Conservation (phyloP, 2,888 invertebrate genomes). For the Brachyopa scutellaris region DNA sequence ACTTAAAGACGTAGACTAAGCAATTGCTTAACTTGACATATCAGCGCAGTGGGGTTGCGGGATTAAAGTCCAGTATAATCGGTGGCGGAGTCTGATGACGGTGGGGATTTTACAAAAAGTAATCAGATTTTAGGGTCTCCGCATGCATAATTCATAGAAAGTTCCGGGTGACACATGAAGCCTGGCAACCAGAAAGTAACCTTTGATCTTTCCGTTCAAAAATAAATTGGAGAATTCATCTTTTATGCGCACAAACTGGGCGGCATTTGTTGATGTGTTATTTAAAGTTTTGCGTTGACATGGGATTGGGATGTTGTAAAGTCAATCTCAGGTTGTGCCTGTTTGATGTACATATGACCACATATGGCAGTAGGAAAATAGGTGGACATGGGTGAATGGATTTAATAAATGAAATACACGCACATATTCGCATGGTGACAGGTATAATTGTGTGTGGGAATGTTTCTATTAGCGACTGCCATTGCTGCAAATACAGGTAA, state of each 20-base stretch:
- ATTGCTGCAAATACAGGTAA: neutral
- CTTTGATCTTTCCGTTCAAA: constrained; percentile 31
- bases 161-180: constrained; percentile 25
- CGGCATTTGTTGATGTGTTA: constrained; percentile 5
- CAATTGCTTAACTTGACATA: neutral
- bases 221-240: constrained; percentile 3
- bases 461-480: neutral
- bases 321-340: constrained; percentile 14
- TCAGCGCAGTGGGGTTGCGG: neutral
- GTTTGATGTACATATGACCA: neutral
- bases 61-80: constrained; percentile 44
- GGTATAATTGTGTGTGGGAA: neutral
- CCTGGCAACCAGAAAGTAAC: constrained; percentile 29
- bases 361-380: neutral
- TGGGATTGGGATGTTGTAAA: neutral
- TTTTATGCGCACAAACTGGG: neutral
- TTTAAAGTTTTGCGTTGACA: constrained; percentile 10
- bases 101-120: constrained; percentile 22
- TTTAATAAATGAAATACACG: neutral
- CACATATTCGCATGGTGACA: neutral
- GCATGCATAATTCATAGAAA: constrained; percentile 40
- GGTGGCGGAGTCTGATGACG: neutral
- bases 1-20: no score
- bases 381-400: constrained; percentile 7
- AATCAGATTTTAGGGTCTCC: constrained; percentile 34